phyloP scores from a whole-genome alignment of 2,113 vertebrate species.

The Danionella cerebrum region DNA sequence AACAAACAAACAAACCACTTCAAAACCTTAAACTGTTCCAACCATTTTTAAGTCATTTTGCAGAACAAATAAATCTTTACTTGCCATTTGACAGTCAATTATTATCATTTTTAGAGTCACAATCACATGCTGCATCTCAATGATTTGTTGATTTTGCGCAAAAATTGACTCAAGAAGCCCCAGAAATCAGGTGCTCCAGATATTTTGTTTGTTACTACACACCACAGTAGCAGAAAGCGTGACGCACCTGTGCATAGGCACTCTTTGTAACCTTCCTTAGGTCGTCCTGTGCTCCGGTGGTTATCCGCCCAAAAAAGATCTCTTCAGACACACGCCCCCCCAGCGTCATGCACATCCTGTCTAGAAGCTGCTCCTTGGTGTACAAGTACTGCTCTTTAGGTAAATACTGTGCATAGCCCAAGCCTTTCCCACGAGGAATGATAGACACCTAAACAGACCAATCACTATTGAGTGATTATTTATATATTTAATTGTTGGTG shows the following conservation, averaged over 20 bases:
- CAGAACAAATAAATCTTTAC: too few species aligned
- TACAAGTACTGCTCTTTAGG: constrained; percentile 94
- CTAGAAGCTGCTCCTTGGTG: constrained; percentile 91
- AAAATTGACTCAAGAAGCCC: too few species aligned
- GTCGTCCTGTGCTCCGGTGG: constrained; percentile 94
- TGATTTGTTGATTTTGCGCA: too few species aligned
- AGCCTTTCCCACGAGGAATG: constrained; percentile 89
- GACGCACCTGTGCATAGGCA: constrained; percentile 87
- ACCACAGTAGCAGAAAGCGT: neutral
- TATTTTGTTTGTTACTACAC: too few species aligned
- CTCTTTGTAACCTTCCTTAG: constrained; percentile 92
- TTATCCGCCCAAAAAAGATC: constrained; percentile 90
- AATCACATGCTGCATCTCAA: too few species aligned
- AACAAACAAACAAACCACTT: too few species aligned
- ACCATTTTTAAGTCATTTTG: too few species aligned
- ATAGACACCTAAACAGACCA: constrained; percentile 80
- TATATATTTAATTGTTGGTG: neutral
- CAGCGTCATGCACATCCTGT: constrained; percentile 96
- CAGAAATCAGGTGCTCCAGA: too few species aligned
- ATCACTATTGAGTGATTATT: neutral
- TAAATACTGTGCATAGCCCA: constrained; percentile 96
- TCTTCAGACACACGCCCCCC: constrained; percentile 90
- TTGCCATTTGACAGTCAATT: too few species aligned
- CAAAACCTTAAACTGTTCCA: too few species aligned
- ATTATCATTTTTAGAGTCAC: too few species aligned